phyloP scores from a whole-genome alignment of 2,888 invertebrate genomes.

The Adineta ricciae region DNA sequence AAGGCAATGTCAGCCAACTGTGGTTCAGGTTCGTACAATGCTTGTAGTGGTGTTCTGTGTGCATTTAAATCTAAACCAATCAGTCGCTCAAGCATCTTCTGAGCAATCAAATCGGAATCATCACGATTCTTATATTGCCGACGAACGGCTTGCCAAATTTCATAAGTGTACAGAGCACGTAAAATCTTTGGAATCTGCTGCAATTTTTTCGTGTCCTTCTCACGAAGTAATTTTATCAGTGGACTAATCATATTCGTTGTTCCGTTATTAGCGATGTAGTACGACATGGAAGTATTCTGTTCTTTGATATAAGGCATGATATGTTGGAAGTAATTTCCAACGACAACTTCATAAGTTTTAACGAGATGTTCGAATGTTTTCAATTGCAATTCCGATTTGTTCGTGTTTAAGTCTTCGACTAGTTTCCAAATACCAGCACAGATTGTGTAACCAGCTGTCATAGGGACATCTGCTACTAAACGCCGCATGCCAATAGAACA shows the following conservation, averaged over 20 bases:
- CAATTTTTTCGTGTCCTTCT: background rate
- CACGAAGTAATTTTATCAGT: background rate
- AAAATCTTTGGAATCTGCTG: background rate
- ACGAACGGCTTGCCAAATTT: background rate
- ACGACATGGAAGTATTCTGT: background rate
- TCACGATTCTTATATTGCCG: slow-evolving; percentile 1
- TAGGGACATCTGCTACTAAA: background rate
- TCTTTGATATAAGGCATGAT: background rate
- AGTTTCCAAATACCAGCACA: background rate
- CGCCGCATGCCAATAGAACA: background rate
- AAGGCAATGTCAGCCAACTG: background rate
- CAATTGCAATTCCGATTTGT: background rate
- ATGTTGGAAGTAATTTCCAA: slow-evolving; percentile 5
- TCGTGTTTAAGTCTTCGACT: background rate
- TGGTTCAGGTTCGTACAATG: background rate
- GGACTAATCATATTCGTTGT: background rate
- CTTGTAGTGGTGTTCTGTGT: background rate
- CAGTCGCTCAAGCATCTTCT: background rate
- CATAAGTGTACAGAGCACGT: background rate
- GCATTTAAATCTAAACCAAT: background rate
- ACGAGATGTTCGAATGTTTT: background rate
- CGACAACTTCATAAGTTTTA: background rate
- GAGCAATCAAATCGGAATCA: background rate
- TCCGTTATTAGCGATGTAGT: background rate
- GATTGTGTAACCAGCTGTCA: background rate